Percentiles rank a stretch among this genome's conserved stretches.
Evolutionary conservation across 1,140 invertebrate genomes (phyloP).

Genomic region (Druon quercuslanigerum): DNA sequence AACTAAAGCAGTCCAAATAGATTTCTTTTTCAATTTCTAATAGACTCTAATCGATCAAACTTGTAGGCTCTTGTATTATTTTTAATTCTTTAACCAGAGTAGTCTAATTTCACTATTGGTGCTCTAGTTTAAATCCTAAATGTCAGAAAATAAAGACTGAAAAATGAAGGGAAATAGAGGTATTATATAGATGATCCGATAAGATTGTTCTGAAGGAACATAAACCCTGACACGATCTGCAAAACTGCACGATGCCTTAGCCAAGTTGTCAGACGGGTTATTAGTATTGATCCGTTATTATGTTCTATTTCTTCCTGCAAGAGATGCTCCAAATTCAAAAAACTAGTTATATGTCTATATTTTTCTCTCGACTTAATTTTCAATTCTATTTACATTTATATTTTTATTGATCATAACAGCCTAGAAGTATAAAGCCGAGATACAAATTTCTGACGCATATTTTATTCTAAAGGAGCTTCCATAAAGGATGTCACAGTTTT

Average conservation of each 20-base stretch:
- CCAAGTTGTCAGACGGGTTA: conserved; percentile 25
- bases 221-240: conserved; percentile 27
- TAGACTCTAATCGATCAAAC: too few species aligned
- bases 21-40: too few species aligned
- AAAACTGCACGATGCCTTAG: conserved; percentile 21
- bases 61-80: too few species aligned
- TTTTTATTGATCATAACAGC: too few species aligned
- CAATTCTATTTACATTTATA: not conserved
- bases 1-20: too few species aligned
- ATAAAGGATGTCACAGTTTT: too few species aligned
- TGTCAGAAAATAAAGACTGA: not conserved
- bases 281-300: conserved; percentile 27
- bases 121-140: not conserved
- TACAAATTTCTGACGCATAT: too few species aligned
- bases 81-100: too few species aligned
- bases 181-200: conserved; percentile 15
- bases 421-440: too few species aligned
- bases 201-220: conserved; percentile 8
- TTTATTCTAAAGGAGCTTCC: too few species aligned
- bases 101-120: not conserved
- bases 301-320: conserved; percentile 1
- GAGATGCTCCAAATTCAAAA: not conserved
- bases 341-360: not conserved
- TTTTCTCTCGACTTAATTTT: not conserved
- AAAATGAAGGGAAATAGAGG: not conserved